Base-by-base conservation (phyloP, 1,140 invertebrate genomes). In the Drosophila willistoni region DNA sequence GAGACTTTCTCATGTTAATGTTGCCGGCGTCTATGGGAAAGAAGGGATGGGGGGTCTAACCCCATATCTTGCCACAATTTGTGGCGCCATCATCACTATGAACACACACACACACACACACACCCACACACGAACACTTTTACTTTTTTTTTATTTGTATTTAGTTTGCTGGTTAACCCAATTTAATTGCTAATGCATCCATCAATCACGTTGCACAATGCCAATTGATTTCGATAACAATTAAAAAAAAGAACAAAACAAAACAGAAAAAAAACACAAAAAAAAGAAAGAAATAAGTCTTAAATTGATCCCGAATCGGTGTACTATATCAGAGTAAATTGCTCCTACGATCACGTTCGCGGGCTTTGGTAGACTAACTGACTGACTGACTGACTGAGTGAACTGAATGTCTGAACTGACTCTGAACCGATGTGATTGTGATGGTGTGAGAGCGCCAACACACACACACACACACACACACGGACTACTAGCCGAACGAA, bases 181-280 rank as follows among this genome's bases (percentile, higher is more conserved):
- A 59, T 55, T 73, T 68, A 72, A 79, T 83, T 80, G 80, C 73
- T 77, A 57, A 69, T 68, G 55, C 64, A 64, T 19, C 68, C 60
- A 87, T 87, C 84, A 78, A 87, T 87, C 84, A 82, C 67, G 63
- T 80, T 80, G 73, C 73, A 84, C 77, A 73, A 82, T 69, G 54
- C 68, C 71, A 78, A 83, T 80, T 70, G 73, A 44, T 71, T 68
- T 68, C 79, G 84, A 87, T 84, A 89, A 89, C 69, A 87, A 71
- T 68, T 76, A 62, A 29, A n/a, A 29, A n/a, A 34, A 29, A 54
- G 36, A 61, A 29, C 29, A 19, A 3, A 51, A 47, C 3, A 51
- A 10, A 19, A 51, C 14, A 51, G 19, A 17, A 19, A 47, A 47
- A 36, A 22, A n/a, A 19, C 55, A 33, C 10, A 41, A 25, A 47